Evolutionary conservation across 2,888 invertebrate genomes (phyloP).

Genomic region (Hyposoter dolosus): DNA sequence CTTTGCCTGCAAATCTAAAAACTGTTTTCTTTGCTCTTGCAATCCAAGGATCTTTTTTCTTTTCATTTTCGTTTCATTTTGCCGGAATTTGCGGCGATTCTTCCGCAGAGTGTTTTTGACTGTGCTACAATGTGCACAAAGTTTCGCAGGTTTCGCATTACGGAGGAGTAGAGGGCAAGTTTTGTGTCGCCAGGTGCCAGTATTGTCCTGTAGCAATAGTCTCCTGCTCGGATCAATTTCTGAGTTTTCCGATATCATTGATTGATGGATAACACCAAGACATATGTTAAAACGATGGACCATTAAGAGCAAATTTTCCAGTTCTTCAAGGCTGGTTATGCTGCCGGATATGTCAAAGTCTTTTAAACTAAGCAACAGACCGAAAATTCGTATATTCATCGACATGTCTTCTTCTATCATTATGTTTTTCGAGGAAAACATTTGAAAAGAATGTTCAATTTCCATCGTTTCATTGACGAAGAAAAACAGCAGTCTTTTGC

Average conservation of each 20-base stretch:
- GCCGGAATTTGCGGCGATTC: too few relatives aligned
- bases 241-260: neutral
- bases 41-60: too few relatives aligned
- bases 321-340: neutral
- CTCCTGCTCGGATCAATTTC: neutral
- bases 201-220: too few relatives aligned
- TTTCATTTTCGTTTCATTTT: too few relatives aligned
- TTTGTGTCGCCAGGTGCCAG: conserved; percentile 28
- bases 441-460: neutral
- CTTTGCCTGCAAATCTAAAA: neutral
- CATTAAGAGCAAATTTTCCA: neutral
- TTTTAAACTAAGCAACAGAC: too few relatives aligned
- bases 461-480: neutral
- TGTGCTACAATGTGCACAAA: conserved; percentile 6
- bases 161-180: conserved; percentile 21
- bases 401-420: too few relatives aligned
- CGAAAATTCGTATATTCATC: too few relatives aligned
- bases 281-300: conserved; percentile 18
- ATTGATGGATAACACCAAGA: neutral
- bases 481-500: conserved; percentile 9
- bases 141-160: too few relatives aligned
- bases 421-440: too few relatives aligned
- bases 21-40: too few relatives aligned
- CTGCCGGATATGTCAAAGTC: too few relatives aligned
- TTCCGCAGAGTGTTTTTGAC: too few relatives aligned